Evolutionary conservation across 2,888 invertebrate genomes (phyloP).

Genomic region (Drepanosiphum platanoidis): DNA sequence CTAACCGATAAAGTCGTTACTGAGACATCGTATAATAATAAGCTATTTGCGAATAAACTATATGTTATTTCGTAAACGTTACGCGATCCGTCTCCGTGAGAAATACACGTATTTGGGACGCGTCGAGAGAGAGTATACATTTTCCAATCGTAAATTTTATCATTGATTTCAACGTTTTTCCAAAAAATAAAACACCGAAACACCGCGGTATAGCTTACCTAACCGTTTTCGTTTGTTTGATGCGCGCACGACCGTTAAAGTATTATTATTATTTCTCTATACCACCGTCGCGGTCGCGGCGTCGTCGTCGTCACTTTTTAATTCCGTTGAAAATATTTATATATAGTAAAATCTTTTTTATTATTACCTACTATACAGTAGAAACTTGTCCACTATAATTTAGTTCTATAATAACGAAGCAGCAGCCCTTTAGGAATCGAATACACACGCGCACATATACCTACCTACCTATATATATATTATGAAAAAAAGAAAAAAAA

Average conservation of each 20-base stretch:
- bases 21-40: too few species aligned
- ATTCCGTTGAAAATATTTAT: constrained; percentile 42
- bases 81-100: too few species aligned
- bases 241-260: neutral
- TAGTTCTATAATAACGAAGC: constrained; percentile 33
- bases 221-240: too few species aligned
- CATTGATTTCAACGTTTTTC: too few species aligned
- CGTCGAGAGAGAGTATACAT: too few species aligned
- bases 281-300: neutral
- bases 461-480: neutral
- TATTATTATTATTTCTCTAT: neutral
- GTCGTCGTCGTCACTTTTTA: neutral
- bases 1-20: too few species aligned
- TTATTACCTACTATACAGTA: neutral
- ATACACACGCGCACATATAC: neutral
- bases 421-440: constrained; percentile 16
- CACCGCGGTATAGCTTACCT: too few species aligned
- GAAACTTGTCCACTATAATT: constrained; percentile 43
- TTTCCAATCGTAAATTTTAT: too few species aligned
- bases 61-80: too few species aligned
- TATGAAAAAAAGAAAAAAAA: neutral
- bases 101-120: too few species aligned
- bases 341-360: constrained; percentile 26
- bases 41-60: too few species aligned
- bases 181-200: too few species aligned